Base-by-base conservation (phyloP, 2,113 vertebrate species). In the Lagopus muta region DNA sequence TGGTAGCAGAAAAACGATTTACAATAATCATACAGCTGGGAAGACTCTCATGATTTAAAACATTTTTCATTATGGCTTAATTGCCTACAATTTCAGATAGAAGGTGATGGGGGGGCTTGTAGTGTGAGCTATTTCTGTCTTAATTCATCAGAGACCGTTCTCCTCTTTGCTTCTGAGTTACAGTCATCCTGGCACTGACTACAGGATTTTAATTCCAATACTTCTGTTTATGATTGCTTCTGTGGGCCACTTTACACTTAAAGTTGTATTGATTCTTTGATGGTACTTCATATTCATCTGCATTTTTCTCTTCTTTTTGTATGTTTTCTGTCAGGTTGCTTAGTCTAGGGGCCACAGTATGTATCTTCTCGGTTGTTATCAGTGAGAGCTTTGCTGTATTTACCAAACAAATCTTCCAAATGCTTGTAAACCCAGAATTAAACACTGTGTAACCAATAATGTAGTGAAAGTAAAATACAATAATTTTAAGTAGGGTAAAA, bases 1-100 rank as follows among this genome's bases (percentile, higher is more conserved):
- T 61, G 75, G 83, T 89, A 77, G 80, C 77, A 89, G 54, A 75
- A 76, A 88, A 94, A 92, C 43, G 12, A 78, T 93, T 95, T 83
- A 27, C 61, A 69, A 16, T 81, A 91, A 95, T 90, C 81, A 83
- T 86, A 20, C 73, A 93, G 85, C 34, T 69, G 70, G 86, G 72
- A 83, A 64, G 38, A 40, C 38, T 34, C 61, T n/a, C 61, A 40
- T 28, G 25, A 28, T 64, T 64, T 64, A 40, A 28, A 40, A 28
- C 25, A 28, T 61, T 86, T 88, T 83, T 77, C 79, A 73, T 13
- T 67, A 52, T 75, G 76, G 34, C 28, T 92, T 90, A 36, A 72
- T 70, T 92, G 38, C 36, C 85, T 93, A 42, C 43, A 69, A 40
- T 91, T 91, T 83, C 47, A 71, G 64, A 75, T 65, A 88, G 48